Conservation (phyloP, 2,888 invertebrate genomes). For the Microdon myrmicae region DNA sequence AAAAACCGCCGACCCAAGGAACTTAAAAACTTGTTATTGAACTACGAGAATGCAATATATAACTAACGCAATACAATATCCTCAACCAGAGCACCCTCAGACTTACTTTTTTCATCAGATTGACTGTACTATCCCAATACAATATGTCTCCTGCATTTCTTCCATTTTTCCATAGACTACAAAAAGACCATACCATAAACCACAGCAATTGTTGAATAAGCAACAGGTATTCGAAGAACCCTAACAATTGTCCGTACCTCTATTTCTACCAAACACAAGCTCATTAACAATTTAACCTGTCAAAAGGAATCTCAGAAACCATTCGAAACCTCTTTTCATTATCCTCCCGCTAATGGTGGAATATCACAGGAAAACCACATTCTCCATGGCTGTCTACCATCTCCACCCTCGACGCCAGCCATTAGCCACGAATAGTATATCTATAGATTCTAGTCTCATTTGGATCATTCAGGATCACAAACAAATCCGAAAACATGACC, state of each 20-base stretch:
- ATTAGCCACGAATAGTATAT: slow-evolving; percentile 35
- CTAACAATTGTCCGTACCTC: not conserved
- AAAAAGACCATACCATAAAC: no score
- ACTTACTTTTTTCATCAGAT: no score
- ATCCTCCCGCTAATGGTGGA: slow-evolving; percentile 25
- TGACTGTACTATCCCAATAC: no score
- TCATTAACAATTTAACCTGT: slow-evolving; percentile 28
- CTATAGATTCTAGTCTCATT: slow-evolving; percentile 25
- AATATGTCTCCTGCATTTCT: no score
- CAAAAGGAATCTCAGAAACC: slow-evolving; percentile 7
- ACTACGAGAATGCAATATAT: no score
- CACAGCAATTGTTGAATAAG: no score
- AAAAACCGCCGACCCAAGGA: no score
- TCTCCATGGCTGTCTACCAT: slow-evolving; percentile 19
- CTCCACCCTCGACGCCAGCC: slow-evolving; percentile 15
- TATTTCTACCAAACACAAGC: not conserved
- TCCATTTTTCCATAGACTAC: no score
- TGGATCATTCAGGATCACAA: slow-evolving; percentile 11
- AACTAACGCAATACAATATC: no score
- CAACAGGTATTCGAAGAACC: not conserved
- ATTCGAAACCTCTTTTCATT: slow-evolving; percentile 24
- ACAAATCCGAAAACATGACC: slow-evolving; percentile 3
- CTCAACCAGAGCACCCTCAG: no score
- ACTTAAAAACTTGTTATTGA: no score
- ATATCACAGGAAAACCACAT: slow-evolving; percentile 34